Conservation (phyloP, 1,140 invertebrate species). For the Bombyx mori region ASM3026992v2 NC_085119.1:13286001-13286500, state of each 20-base stretch:
- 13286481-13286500: too few relatives aligned
- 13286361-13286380: conserved; percentile 13
- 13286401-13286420: conserved; percentile 11
- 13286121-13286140: conserved; percentile 3
- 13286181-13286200: conserved; percentile 3
- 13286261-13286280: too few relatives aligned
- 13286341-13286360: conserved; percentile 10
- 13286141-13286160: too few relatives aligned
- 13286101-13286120: background rate
- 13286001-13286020: background rate
- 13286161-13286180: background rate
- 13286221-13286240: too few relatives aligned
- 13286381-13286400: conserved; percentile 17
- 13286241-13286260: too few relatives aligned
- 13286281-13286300: too few relatives aligned
- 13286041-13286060: conserved; percentile 9
- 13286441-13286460: too few relatives aligned
- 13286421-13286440: conserved; percentile 6
- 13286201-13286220: too few relatives aligned
- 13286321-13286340: conserved; percentile 13
- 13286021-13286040: conserved; percentile 2
- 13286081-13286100: background rate
- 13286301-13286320: background rate
- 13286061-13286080: background rate
- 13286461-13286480: too few relatives aligned